These are phyloP conservation scores for Brachyptera putata DNA, from an alignment of 2,888 invertebrate genomes.

Conservation along the genomic window DNA sequence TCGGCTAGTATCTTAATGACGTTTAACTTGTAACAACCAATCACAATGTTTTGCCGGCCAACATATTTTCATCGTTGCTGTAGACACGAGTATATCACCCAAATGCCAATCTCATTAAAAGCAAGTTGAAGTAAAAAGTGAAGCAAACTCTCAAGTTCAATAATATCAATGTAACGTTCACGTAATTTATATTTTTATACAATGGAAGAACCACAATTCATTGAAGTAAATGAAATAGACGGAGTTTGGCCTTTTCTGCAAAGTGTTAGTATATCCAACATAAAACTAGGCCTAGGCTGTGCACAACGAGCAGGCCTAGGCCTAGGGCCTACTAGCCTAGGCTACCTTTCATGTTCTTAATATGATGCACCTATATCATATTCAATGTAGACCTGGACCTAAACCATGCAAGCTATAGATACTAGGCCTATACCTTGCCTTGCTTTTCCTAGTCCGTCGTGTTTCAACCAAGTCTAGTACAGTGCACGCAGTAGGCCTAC, in stretches of 20 bases:
- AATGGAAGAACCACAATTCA: constrained; percentile 57
- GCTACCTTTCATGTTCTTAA: background rate
- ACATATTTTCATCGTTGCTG: constrained; percentile 3
- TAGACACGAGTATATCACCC: constrained; percentile 3
- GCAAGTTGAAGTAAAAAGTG: background rate
- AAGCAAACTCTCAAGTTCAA: background rate
- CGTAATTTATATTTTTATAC: constrained; percentile 11
- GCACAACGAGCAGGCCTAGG: too few relatives aligned
- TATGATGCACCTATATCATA: background rate
- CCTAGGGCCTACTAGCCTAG: background rate
- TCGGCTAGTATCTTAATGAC: too few relatives aligned
- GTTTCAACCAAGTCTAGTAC: too few relatives aligned
- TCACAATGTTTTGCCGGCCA: too few relatives aligned
- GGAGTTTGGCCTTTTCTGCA: constrained; percentile 73
- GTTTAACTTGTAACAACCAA: too few relatives aligned
- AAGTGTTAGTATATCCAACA: constrained; percentile 60
- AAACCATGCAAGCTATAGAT: too few relatives aligned
- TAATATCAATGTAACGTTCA: background rate
- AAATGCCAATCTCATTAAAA: background rate
- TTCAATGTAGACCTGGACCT: too few relatives aligned
- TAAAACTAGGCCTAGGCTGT: too few relatives aligned
- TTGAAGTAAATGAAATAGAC: constrained; percentile 68
- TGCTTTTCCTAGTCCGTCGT: too few relatives aligned
- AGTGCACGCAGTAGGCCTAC: too few relatives aligned
- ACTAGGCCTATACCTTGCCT: too few relatives aligned